phyloP scores from a whole-genome alignment of 1,140 invertebrate genomes.

The Formica selysi region DNA sequence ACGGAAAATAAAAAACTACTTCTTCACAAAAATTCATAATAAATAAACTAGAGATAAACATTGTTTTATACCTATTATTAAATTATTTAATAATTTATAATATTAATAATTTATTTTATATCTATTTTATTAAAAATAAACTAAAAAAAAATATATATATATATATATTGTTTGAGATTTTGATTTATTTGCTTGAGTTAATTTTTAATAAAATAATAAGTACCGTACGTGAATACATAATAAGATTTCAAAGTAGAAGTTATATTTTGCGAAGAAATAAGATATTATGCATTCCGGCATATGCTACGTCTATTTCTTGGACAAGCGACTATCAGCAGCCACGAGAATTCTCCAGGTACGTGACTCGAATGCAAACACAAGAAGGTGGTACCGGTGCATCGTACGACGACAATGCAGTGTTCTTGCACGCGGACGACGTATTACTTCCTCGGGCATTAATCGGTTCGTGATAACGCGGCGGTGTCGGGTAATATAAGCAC shows the following conservation, averaged over 20 bases:
- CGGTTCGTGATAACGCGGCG: slow-evolving; percentile 45
- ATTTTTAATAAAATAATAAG: background rate
- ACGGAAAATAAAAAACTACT: background rate
- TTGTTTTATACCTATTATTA: background rate
- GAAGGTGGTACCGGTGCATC: slow-evolving; percentile 44
- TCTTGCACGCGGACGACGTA: slow-evolving; percentile 58
- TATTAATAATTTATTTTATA: too few relatives aligned
- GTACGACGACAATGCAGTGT: slow-evolving; percentile 56
- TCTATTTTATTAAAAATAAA: background rate
- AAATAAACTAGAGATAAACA: background rate
- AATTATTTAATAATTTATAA: too few relatives aligned
- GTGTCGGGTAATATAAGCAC: slow-evolving; percentile 53
- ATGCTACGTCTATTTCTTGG: slow-evolving; percentile 54
- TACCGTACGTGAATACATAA: background rate
- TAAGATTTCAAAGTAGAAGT: background rate
- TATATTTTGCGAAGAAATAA: slow-evolving; percentile 22
- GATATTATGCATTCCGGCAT: slow-evolving; percentile 25
- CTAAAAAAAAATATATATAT: background rate
- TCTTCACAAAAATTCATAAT: background rate
- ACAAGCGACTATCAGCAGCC: slow-evolving; percentile 59
- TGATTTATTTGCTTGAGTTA: background rate
- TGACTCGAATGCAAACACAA: slow-evolving; percentile 55
- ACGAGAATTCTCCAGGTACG: slow-evolving; percentile 57
- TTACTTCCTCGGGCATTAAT: slow-evolving; percentile 60
- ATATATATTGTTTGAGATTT: background rate